These are phyloP conservation scores for Leuciscus idus DNA, from an alignment of 2,113 vertebrate genomes.

Conservation along the genomic window DNA sequence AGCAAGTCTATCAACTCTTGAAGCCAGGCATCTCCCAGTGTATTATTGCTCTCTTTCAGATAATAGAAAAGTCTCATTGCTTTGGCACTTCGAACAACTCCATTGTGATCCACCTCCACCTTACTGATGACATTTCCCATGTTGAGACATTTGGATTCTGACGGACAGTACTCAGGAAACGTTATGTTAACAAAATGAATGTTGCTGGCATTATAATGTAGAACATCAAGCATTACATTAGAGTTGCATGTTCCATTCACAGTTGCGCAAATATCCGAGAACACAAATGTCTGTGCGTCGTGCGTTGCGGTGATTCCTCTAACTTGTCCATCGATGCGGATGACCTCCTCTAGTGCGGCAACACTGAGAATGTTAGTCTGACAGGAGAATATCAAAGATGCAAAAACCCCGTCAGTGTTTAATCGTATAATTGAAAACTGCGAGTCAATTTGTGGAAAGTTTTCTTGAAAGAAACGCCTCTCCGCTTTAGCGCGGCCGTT, in stretches of 20 bases:
- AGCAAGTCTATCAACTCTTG: conserved; percentile 66
- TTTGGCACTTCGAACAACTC: conserved; percentile 61
- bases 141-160: conserved; percentile 26
- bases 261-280: conserved; percentile 65
- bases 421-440: conserved; percentile 76
- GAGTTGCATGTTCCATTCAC: conserved; percentile 59
- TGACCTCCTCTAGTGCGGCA: conserved; percentile 64
- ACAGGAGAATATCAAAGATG: conserved; percentile 70
- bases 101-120: conserved; percentile 52
- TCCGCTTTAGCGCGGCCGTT: conserved; percentile 79
- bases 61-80: conserved; percentile 78
- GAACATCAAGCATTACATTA: conserved; percentile 64
- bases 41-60: conserved; percentile 63
- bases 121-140: conserved; percentile 76
- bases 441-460: conserved; percentile 71
- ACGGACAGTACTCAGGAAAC: conserved; percentile 58
- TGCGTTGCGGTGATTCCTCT: conserved; percentile 47
- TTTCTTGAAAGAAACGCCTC: conserved; percentile 71
- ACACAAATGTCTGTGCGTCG: conserved; percentile 52
- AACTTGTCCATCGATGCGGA: conserved; percentile 67
- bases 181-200: conserved; percentile 54
- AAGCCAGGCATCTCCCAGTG: conserved; percentile 73
- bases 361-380: conserved; percentile 60
- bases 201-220: conserved; percentile 56
- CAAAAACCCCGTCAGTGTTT: conserved; percentile 71